phyloP scores from a whole-genome alignment of 2,888 invertebrate genomes.

The Labia minor region DNA sequence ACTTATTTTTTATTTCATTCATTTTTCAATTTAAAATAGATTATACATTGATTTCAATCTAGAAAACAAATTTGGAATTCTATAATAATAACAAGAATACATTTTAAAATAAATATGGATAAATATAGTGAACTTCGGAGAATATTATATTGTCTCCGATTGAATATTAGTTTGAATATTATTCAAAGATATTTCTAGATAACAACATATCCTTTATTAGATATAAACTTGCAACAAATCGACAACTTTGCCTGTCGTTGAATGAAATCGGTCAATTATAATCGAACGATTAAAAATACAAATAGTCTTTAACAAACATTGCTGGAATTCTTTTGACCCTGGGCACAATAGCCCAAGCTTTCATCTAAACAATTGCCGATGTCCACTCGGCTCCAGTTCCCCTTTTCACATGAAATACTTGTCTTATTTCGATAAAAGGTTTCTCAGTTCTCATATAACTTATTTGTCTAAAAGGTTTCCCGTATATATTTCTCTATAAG shows the following conservation, averaged over 20 bases:
- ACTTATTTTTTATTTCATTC: no score
- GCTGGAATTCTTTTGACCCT: not conserved
- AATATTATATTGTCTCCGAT: not conserved
- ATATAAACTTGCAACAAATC: not conserved
- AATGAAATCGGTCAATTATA: not conserved
- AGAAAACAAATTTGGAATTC: no score
- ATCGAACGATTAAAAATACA: not conserved
- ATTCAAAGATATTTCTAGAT: not conserved
- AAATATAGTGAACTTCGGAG: no score
- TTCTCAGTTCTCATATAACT: slow-evolving; percentile 27
- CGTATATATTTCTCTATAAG: slow-evolving; percentile 23
- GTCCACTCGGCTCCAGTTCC: slow-evolving; percentile 6
- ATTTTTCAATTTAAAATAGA: no score
- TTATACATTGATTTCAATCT: no score
- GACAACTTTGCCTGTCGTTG: not conserved
- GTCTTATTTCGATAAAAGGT: slow-evolving; percentile 28
- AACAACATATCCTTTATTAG: not conserved
- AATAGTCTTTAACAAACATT: no score
- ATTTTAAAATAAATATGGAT: no score
- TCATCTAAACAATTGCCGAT: not conserved
- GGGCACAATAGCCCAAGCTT: not conserved
- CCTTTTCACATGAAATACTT: slow-evolving; percentile 26
- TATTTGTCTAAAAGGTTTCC: slow-evolving; percentile 28
- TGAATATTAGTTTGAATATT: not conserved
- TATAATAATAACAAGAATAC: no score